A percentile compares a stretch with the other conserved stretches of the same genome.
Evolutionary conservation across 2,113 vertebrate genomes (phyloP).

Genomic region (Aix galericulata): DNA sequence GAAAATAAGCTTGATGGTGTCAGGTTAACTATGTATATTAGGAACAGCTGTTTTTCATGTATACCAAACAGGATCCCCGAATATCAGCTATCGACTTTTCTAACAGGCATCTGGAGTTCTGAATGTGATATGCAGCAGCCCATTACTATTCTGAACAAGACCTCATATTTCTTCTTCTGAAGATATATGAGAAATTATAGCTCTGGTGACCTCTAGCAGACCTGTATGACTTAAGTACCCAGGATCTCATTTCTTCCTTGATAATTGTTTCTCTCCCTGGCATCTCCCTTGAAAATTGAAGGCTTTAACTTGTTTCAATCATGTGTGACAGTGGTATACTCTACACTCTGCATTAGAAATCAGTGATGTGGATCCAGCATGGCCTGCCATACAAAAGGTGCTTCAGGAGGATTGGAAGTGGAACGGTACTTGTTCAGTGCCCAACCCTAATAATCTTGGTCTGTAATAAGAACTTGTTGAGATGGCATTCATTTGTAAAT

Average conservation of each 20-base stretch:
- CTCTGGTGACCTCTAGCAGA: conserved; percentile 49
- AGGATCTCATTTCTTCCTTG: conserved; percentile 45
- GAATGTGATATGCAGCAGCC: background rate
- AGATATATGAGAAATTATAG: conserved; percentile 17
- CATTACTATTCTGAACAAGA: conserved; percentile 37
- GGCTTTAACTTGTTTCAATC: conserved; percentile 37
- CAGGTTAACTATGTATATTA: background rate
- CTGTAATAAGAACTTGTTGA: background rate
- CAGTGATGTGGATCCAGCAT: background rate
- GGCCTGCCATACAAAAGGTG: background rate
- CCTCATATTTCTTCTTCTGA: conserved; percentile 41
- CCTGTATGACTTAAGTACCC: conserved; percentile 19
- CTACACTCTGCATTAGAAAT: background rate
- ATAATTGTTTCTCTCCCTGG: conserved; percentile 47
- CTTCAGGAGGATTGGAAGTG: background rate
- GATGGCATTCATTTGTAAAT: background rate
- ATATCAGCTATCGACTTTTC: conserved; percentile 28
- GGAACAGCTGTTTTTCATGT: conserved; percentile 46
- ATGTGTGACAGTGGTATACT: background rate
- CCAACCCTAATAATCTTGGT: background rate
- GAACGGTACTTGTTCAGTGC: background rate
- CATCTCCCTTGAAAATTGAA: conserved; percentile 49
- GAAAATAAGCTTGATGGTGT: conserved; percentile 24
- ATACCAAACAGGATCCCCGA: background rate
- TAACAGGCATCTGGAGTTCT: conserved; percentile 32